These are phyloP conservation scores for Diachasmimorpha longicaudata DNA, from an alignment of 1,140 invertebrate species.

Conservation along the genomic window DNA sequence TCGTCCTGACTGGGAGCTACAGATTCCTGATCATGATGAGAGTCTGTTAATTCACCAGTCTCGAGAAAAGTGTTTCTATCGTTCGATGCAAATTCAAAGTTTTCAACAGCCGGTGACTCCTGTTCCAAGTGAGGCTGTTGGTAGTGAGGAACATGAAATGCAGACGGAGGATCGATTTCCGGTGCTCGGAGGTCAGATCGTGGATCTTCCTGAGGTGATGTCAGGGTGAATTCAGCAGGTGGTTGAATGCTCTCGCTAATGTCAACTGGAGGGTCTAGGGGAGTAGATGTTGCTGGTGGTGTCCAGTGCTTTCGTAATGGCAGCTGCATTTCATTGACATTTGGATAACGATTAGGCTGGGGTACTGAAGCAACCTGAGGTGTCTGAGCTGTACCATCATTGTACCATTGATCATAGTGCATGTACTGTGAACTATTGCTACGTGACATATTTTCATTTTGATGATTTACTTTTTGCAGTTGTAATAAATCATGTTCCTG, in stretches of 20 bases:
- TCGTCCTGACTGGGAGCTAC: conserved; percentile 56
- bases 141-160: conserved; percentile 27
- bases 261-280: conserved; percentile 45
- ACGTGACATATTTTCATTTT: background rate
- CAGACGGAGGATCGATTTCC: conserved; percentile 37
- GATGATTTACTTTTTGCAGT: background rate
- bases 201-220: conserved; percentile 39
- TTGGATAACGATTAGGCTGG: background rate
- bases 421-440: conserved; percentile 37
- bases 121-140: conserved; percentile 19
- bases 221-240: conserved; percentile 36
- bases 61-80: conserved; percentile 60
- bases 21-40: conserved; percentile 54
- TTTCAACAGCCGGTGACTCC: conserved; percentile 40
- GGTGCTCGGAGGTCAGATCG: conserved; percentile 49
- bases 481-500: background rate
- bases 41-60: conserved; percentile 58
- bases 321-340: background rate
- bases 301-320: conserved; percentile 38
- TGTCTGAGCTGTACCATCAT: conserved; percentile 38
- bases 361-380: conserved; percentile 35
- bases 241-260: conserved; percentile 58
- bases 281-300: background rate
- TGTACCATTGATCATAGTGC: conserved; percentile 58
- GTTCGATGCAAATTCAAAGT: conserved; percentile 60